phyloP scores from a whole-genome alignment of 1,140 invertebrate genomes.

The Tetraneura akinire region DNA sequence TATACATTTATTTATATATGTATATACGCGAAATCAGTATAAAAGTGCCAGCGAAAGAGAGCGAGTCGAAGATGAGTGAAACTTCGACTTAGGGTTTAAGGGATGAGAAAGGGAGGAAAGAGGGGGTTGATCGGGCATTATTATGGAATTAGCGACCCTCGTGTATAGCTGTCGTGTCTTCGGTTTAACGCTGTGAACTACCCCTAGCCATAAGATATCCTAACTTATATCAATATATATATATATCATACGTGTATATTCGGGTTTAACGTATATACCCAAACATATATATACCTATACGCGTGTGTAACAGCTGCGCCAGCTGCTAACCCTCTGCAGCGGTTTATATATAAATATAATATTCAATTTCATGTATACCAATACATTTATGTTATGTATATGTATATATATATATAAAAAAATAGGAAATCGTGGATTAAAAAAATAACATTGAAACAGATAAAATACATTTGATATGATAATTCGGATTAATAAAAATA shows the following conservation, averaged over 20 bases:
- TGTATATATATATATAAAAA: constrained; percentile 4
- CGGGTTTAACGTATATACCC: background rate
- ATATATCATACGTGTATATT: constrained; percentile 1
- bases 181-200: constrained; percentile 40
- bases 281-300: background rate
- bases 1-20: background rate
- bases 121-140: constrained; percentile 11
- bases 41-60: no score
- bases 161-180: constrained; percentile 48
- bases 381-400: no score
- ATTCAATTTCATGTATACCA: background rate
- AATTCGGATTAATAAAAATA: no score
- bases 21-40: background rate
- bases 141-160: constrained; percentile 46
- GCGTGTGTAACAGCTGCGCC: constrained; percentile 23
- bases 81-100: no score
- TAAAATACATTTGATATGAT: background rate
- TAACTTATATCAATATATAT: no score
- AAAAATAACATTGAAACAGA: background rate
- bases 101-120: background rate
- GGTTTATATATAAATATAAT: no score
- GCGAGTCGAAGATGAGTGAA: no score
- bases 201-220: constrained; percentile 7
- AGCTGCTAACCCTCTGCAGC: constrained; percentile 14
- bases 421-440: background rate